These are phyloP conservation scores for Amitus sp. DNA, from an alignment of 2,888 invertebrate genomes.

Conservation along the genomic window DNA sequence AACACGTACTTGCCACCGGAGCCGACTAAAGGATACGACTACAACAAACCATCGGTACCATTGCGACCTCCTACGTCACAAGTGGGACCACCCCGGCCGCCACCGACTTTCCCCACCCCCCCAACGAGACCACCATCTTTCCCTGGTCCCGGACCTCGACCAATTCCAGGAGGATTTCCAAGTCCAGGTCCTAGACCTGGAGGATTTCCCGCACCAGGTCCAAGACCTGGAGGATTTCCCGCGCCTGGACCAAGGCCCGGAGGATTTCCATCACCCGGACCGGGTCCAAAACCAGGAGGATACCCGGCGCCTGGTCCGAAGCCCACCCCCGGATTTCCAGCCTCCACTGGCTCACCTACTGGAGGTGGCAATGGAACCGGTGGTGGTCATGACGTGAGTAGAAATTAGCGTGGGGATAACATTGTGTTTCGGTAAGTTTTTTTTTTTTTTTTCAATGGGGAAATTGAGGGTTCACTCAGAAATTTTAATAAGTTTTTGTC, in stretches of 20 bases:
- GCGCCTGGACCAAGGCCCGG: conserved; percentile 31
- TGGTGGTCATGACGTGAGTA: conserved; percentile 24
- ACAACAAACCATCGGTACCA: conserved; percentile 74
- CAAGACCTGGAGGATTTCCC: conserved; percentile 29
- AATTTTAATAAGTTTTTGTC: too few relatives aligned
- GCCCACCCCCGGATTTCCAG: conserved; percentile 54
- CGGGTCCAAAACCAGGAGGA: conserved; percentile 45
- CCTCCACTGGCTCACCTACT: conserved; percentile 49
- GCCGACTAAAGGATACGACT: conserved; percentile 74
- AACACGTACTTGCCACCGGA: conserved; percentile 82
- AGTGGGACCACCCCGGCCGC: conserved; percentile 42
- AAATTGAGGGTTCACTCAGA: too few relatives aligned
- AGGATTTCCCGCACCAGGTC: conserved; percentile 37
- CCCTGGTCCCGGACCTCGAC: conserved; percentile 37
- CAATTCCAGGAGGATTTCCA: conserved; percentile 31
- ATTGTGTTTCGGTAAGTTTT: too few relatives aligned
- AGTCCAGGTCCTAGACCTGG: conserved; percentile 32
- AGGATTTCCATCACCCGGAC: conserved; percentile 38
- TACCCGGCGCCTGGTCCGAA: conserved; percentile 36
- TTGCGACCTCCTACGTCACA: conserved; percentile 47
- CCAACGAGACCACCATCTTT: conserved; percentile 34
- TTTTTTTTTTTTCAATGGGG: too few relatives aligned
- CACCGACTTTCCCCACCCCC: conserved; percentile 36
- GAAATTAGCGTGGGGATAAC: too few relatives aligned
- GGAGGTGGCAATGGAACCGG: conserved; percentile 47